Evolutionary conservation across 1,140 invertebrate species (phyloP), one percentile per base, ranked within the genome.

Genomic region (Drosophila watanabei): DNA sequence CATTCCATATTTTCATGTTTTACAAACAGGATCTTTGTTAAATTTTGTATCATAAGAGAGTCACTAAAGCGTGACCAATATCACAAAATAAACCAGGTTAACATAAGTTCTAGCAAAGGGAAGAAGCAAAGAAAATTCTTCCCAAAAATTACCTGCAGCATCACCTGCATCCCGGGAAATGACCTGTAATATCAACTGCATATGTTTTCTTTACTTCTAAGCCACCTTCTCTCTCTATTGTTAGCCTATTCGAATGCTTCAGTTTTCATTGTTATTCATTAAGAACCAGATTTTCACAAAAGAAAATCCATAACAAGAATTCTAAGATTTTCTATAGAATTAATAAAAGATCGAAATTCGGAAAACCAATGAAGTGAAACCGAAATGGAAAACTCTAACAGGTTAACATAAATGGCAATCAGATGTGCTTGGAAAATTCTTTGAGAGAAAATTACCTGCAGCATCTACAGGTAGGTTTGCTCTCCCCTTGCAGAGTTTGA

Each of bases 181-280:
- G n/a, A n/a, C n/a, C n/a, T n/a, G n/a, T n/a, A n/a, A n/a, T n/a
- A n/a, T n/a, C n/a, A n/a, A n/a, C n/a, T n/a, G n/a, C n/a, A n/a
- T n/a, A 24, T 3, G 24, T 24, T 24, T 24, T 24, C 24, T 24
- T 24, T 24, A 24, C 24, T 24, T 20, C 18, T 35, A 4, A 0
- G 13, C 0, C 32, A 37, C 33, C 52, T 56, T 16, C 52, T 56
- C 2, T 0, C 13, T 41, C 16, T 41, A 2, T 35, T 75, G 65
- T 39, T 61, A 5, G 5, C 71, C 71, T 61, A 61, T 60, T 75
- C 56, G 18, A 56, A 46, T 75, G 71, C 68, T 46, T 72, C 58
- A 75, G 39, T 72, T 75, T 75, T 37, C 52, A 37, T 56, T 4
- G 5, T 24, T 54, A 9, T 35, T 54, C 0, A 14, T 37, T 16